Conservation (phyloP, 2,797 vertebrate species). For the Anguilla obscura region DNA sequence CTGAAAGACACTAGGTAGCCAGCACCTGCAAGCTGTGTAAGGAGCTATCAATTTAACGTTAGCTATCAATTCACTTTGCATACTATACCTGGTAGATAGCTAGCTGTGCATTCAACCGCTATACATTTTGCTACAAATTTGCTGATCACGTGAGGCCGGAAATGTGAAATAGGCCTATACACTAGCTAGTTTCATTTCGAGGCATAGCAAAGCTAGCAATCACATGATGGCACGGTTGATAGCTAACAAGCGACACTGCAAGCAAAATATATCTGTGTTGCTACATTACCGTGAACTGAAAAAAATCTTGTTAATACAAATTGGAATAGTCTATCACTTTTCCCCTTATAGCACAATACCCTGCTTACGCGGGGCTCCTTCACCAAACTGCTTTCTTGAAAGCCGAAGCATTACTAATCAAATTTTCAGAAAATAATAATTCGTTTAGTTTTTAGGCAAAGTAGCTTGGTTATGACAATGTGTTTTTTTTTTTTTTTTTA, state of each 20-base stretch:
- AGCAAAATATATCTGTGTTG: background rate
- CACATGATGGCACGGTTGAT: background rate
- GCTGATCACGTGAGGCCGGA: background rate
- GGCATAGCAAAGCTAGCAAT: background rate
- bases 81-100: background rate
- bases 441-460: background rate
- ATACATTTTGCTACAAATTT: background rate
- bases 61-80: background rate
- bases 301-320: background rate
- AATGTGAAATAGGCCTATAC: too few relatives aligned
- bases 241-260: background rate
- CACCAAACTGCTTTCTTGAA: background rate
- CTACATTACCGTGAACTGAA: background rate
- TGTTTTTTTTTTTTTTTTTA: too few relatives aligned
- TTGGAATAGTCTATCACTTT: background rate
- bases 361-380: background rate
- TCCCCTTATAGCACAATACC: background rate
- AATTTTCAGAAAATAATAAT: too few relatives aligned
- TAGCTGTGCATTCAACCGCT: background rate
- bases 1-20: background rate
- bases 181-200: background rate
- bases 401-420: too few relatives aligned
- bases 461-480: too few relatives aligned
- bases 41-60: background rate
- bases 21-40: background rate